Percentiles rank a stretch among this genome's conserved stretches.
These are phyloP conservation scores for Patella pellucida DNA, from an alignment of 2,888 invertebrate species.

Conservation along the genomic window DNA sequence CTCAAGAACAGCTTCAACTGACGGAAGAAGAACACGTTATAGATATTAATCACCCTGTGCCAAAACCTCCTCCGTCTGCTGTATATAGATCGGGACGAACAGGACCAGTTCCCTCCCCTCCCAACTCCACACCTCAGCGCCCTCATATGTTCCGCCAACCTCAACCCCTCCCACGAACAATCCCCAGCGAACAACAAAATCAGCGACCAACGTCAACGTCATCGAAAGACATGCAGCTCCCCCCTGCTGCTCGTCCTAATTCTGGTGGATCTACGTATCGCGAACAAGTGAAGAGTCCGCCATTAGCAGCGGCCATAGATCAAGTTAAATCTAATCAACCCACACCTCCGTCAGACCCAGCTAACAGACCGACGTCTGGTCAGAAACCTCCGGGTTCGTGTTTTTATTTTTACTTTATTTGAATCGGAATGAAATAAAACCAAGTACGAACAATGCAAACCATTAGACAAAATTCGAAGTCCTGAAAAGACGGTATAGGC, in stretches of 20 bases:
- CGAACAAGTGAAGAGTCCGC: conserved; percentile 12
- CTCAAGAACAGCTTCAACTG: neutral
- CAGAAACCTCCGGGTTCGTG: conserved; percentile 51
- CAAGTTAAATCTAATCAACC: conserved; percentile 36
- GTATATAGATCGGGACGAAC: conserved; percentile 33
- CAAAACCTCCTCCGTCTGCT: conserved; percentile 24
- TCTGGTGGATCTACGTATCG: conserved; percentile 17
- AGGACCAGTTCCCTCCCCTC: conserved; percentile 40
- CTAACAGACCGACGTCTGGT: conserved; percentile 49
- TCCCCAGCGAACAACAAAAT: conserved; percentile 32
- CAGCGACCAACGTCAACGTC: conserved; percentile 13
- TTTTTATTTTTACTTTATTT: neutral
- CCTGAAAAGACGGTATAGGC: too few relatives aligned
- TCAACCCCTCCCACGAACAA: conserved; percentile 49
- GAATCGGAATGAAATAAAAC: too few relatives aligned
- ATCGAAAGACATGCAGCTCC: conserved; percentile 15
- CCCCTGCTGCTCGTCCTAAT: conserved; percentile 23
- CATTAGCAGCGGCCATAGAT: conserved; percentile 25
- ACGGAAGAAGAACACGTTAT: conserved; percentile 1
- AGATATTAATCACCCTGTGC: neutral
- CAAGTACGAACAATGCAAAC: too few relatives aligned
- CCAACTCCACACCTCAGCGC: conserved; percentile 42
- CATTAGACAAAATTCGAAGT: too few relatives aligned
- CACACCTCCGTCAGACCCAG: conserved; percentile 24
- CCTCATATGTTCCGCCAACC: conserved; percentile 46